A percentile compares a stretch with the other conserved stretches of the same genome.
Conservation (phyloP, 2,797 vertebrate species). For the Eulemur coronatus region DNA sequence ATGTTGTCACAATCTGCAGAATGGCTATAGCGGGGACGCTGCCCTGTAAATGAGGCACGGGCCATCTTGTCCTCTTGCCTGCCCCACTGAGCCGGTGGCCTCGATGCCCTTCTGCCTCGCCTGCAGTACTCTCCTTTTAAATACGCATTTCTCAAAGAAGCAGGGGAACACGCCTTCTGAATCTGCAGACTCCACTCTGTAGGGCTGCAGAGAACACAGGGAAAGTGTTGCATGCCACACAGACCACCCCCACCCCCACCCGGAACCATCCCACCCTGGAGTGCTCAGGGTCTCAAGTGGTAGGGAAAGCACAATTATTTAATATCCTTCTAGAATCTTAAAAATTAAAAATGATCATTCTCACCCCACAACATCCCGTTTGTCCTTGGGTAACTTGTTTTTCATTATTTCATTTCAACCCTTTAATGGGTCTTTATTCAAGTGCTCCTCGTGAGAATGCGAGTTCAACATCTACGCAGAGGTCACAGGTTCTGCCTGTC, state of each 20-base stretch:
- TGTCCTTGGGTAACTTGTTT: neutral
- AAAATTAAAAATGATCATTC: neutral
- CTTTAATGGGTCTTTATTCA: neutral
- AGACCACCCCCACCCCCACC: neutral
- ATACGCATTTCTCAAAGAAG: neutral
- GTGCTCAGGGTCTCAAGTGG: neutral
- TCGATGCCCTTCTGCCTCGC: neutral
- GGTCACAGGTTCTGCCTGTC: neutral
- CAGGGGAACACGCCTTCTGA: neutral
- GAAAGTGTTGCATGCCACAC: rapidly evolving
- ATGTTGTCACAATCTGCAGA: constrained; percentile 34
- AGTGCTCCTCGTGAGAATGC: neutral
- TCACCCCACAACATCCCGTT: neutral
- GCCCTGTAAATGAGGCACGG: neutral
- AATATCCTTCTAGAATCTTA: neutral
- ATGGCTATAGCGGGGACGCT: neutral
- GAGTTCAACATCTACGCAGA: neutral
- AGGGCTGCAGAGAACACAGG: neutral
- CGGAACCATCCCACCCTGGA: neutral
- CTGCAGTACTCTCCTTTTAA: neutral
- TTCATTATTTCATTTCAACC: neutral
- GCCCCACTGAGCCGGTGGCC: neutral
- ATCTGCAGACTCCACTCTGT: neutral
- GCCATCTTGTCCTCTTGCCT: neutral
- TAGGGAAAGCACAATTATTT: neutral